These are phyloP conservation scores for Helarctos malayanus DNA, from an alignment of 2,797 vertebrate genomes.

Conservation along the genomic window DNA sequence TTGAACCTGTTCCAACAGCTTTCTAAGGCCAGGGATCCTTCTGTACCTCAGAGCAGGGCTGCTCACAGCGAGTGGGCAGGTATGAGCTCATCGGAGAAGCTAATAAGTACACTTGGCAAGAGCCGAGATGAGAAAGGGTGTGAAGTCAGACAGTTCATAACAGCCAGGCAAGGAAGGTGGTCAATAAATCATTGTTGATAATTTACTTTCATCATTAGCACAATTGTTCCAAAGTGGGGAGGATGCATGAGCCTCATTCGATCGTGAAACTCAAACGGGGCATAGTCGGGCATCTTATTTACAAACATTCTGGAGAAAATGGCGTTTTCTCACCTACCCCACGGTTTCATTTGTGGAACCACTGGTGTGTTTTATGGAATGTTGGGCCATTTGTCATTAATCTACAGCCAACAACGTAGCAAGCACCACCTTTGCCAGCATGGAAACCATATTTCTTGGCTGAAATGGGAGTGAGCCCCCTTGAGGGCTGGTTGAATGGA, in stretches of 20 bases:
- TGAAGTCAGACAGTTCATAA: slow-evolving; percentile 66
- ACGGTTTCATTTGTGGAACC: neutral
- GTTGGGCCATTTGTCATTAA: neutral
- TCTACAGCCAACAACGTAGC: neutral
- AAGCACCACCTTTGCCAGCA: neutral
- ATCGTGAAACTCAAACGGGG: slow-evolving; percentile 47
- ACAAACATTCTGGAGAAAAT: slow-evolving; percentile 10
- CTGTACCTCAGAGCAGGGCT: neutral
- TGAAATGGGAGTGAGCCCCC: slow-evolving; percentile 2
- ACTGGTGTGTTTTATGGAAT: neutral
- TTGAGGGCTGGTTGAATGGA: neutral
- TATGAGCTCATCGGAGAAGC: slow-evolving; percentile 63
- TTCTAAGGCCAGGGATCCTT: slow-evolving; percentile 12
- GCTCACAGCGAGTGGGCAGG: slow-evolving; percentile 42
- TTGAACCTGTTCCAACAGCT: slow-evolving; percentile 46
- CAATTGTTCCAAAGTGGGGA: slow-evolving; percentile 37
- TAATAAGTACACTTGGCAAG: slow-evolving; percentile 72
- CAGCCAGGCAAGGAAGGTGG: slow-evolving; percentile 13
- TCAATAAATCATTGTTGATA: slow-evolving; percentile 58
- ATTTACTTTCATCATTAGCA: slow-evolving; percentile 63
- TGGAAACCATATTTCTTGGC: neutral
- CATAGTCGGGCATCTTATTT: neutral
- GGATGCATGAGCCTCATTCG: neutral
- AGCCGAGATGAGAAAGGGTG: neutral
- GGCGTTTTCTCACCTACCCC: slow-evolving; percentile 17